Percentiles rank a stretch among this genome's conserved stretches.
phyloP scores from a whole-genome alignment of 1,140 invertebrate species.

The Ephestia elutella region DNA sequence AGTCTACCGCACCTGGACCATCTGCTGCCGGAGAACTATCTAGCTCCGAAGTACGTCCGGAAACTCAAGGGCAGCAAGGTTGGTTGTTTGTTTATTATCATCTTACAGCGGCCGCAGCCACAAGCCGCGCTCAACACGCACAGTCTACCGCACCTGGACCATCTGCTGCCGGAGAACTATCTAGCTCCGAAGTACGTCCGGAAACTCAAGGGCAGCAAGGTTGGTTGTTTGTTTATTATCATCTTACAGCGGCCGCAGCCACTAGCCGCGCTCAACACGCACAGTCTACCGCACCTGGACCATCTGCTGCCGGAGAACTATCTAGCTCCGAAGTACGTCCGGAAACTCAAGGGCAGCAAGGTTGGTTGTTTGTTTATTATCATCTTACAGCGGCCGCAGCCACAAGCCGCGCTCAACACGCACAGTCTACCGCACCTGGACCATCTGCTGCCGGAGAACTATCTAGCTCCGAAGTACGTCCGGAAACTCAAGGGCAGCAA shows the following conservation, averaged over 20 bases:
- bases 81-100: slow-evolving; percentile 80
- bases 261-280: slow-evolving; percentile 76
- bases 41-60: slow-evolving; percentile 87
- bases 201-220: slow-evolving; percentile 77
- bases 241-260: slow-evolving; percentile 91
- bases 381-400: slow-evolving; percentile 91
- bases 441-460: slow-evolving; percentile 88
- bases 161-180: slow-evolving; percentile 89
- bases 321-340: slow-evolving; percentile 88
- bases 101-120: slow-evolving; percentile 90
- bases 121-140: slow-evolving; percentile 78
- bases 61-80: slow-evolving; percentile 77
- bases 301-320: slow-evolving; percentile 90
- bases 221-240: slow-evolving; percentile 78
- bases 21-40: slow-evolving; percentile 89
- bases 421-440: slow-evolving; percentile 79
- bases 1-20: slow-evolving; percentile 78
- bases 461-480: slow-evolving; percentile 88
- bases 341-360: slow-evolving; percentile 77
- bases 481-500: slow-evolving; percentile 79
- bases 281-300: slow-evolving; percentile 78
- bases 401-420: slow-evolving; percentile 76
- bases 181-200: slow-evolving; percentile 88
- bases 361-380: slow-evolving; percentile 78
- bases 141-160: slow-evolving; percentile 77